Conservation (phyloP, 1,140 invertebrate species). For the Drosophila albomicans region DNA sequence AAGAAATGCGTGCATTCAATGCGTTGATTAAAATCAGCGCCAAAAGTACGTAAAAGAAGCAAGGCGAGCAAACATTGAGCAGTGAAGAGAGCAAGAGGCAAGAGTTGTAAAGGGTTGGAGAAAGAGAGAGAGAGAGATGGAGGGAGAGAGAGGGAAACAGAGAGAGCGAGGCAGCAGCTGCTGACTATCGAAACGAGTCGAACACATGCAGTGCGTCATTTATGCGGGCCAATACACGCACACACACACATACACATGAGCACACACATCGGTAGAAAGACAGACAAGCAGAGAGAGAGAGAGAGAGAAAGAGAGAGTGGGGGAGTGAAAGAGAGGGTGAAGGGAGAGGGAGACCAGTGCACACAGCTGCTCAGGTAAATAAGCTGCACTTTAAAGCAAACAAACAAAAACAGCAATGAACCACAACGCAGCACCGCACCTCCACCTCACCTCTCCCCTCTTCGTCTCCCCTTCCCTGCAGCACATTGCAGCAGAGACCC, state of each 20-base stretch:
- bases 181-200: constrained; percentile 37
- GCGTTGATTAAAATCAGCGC: constrained; percentile 70
- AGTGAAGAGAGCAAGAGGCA: neutral
- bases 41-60: constrained; percentile 52
- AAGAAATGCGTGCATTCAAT: constrained; percentile 73
- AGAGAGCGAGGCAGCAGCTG: neutral
- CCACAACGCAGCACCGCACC: neutral
- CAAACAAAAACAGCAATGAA: constrained; percentile 43
- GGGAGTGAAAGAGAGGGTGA: neutral
- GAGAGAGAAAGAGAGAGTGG: too few species aligned
- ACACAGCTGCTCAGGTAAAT: constrained; percentile 63
- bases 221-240: constrained; percentile 61
- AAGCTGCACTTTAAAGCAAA: constrained; percentile 78
- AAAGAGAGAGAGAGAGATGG: neutral
- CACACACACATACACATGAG: constrained; percentile 13
- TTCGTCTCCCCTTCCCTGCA: neutral
- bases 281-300: neutral
- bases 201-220: constrained; percentile 66
- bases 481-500: neutral
- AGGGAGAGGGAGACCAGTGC: neutral
- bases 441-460: neutral
- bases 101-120: constrained; percentile 3
- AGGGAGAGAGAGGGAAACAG: constrained; percentile 8
- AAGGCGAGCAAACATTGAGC: too few species aligned
- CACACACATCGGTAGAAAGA: constrained; percentile 3